A percentile compares a stretch with the other conserved stretches of the same genome.
These are phyloP conservation scores for Aphrocallistes beatrix DNA, from an alignment of 37 sponge, comb jelly and placozoan species.

Conservation along the genomic window DNA sequence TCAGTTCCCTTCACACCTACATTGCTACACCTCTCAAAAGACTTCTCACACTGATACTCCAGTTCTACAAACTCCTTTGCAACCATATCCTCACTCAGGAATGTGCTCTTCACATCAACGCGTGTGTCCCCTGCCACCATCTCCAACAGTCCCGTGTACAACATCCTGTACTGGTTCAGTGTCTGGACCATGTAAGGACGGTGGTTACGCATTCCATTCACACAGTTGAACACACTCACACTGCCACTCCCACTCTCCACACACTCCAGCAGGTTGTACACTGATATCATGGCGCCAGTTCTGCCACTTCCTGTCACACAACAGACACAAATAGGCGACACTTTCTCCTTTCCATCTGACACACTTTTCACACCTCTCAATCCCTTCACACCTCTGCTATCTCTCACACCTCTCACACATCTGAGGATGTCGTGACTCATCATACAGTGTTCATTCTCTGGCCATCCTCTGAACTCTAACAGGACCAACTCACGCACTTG, in stretches of 20 bases:
- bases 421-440: not conserved
- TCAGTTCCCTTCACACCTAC: not conserved
- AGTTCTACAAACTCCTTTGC: not conserved
- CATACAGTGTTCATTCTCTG: not conserved
- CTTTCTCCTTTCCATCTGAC: not conserved
- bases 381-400: too few species aligned
- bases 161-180: not conserved
- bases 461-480: not conserved
- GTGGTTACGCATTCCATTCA: not conserved
- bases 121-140: not conserved
- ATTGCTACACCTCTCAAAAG: not conserved
- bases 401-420: not conserved
- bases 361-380: too few species aligned
- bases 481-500: not conserved
- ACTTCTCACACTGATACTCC: not conserved
- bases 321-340: not conserved
- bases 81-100: not conserved
- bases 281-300: not conserved
- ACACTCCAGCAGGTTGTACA: not conserved
- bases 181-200: constrained; percentile 5
- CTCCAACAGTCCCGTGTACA: not conserved
- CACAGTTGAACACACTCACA: not conserved
- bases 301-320: not conserved
- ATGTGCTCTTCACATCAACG: not conserved
- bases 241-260: not conserved